These are phyloP conservation scores for Pelobates fuscus DNA, from an alignment of 2,113 vertebrate species.

Conservation along the genomic window DNA sequence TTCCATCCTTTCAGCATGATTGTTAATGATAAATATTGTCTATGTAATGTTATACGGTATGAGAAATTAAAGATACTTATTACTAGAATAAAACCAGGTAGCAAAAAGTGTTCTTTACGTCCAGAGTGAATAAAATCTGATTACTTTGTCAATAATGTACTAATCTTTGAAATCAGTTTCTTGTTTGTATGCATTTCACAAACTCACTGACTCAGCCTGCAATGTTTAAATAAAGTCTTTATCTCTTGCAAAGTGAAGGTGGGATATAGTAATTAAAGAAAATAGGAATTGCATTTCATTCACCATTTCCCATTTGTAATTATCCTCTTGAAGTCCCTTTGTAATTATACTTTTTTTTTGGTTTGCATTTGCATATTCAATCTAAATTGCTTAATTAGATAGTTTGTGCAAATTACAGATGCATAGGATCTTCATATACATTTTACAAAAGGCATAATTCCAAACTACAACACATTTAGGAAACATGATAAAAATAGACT, in stretches of 20 bases:
- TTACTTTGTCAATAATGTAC: conserved; percentile 32
- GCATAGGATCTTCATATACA: conserved; percentile 37
- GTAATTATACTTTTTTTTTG: conserved; percentile 47
- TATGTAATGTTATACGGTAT: neutral
- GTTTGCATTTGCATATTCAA: conserved; percentile 45
- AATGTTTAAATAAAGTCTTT: conserved; percentile 46
- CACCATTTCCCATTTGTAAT: conserved; percentile 48
- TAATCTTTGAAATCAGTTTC: conserved; percentile 23
- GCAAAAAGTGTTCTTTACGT: neutral
- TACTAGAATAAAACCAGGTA: conserved; percentile 3
- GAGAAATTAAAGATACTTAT: neutral
- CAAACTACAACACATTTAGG: conserved; percentile 13
- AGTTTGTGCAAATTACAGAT: conserved; percentile 46
- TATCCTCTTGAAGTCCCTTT: conserved; percentile 50
- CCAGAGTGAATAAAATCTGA: conserved; percentile 17
- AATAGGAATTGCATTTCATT: conserved; percentile 47
- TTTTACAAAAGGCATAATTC: conserved; percentile 31
- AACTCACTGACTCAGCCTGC: conserved; percentile 7
- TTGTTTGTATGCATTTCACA: conserved; percentile 32
- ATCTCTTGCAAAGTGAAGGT: conserved; percentile 26
- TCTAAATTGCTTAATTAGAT: conserved; percentile 48
- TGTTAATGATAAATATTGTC: neutral
- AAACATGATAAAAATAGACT: conserved; percentile 34
- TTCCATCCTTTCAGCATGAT: neutral
- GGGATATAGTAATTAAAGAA: conserved; percentile 47